Conservation (phyloP, 2,888 invertebrate genomes). For the Aphodius sticticus region DNA sequence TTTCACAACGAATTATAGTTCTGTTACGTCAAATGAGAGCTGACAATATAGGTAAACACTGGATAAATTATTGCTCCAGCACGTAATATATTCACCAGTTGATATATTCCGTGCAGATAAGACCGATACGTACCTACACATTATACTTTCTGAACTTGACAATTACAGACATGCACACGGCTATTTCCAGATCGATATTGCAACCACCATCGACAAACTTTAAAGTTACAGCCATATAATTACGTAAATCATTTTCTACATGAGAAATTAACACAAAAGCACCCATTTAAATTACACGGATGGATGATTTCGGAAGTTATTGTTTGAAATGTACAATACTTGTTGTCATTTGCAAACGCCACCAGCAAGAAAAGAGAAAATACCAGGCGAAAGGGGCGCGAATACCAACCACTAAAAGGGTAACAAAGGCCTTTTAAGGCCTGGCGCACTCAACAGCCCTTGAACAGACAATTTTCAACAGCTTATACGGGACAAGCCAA, state of each 20-base stretch:
- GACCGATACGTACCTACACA: no score
- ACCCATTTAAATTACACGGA: background rate
- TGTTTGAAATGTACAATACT: background rate
- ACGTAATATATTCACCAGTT: no score
- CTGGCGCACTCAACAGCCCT: background rate
- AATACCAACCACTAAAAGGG: background rate
- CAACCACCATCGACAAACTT: conserved; percentile 4
- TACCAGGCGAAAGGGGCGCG: background rate
- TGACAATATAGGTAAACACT: no score
- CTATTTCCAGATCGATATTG: background rate
- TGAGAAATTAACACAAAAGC: background rate
- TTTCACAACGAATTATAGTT: no score
- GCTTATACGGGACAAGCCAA: background rate
- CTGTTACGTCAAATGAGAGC: no score
- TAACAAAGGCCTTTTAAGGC: background rate
- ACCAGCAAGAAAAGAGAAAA: background rate
- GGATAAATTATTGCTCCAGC: no score
- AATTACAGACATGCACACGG: no score
- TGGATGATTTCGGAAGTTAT: background rate
- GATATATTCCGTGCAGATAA: no score
- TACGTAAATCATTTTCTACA: background rate
- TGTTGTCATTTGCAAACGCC: background rate
- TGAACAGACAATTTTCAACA: background rate
- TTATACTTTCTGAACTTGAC: no score
- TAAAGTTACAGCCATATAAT: background rate